Conservation (phyloP, 2,113 vertebrate species). For the Amblyornis subalaris region DNA sequence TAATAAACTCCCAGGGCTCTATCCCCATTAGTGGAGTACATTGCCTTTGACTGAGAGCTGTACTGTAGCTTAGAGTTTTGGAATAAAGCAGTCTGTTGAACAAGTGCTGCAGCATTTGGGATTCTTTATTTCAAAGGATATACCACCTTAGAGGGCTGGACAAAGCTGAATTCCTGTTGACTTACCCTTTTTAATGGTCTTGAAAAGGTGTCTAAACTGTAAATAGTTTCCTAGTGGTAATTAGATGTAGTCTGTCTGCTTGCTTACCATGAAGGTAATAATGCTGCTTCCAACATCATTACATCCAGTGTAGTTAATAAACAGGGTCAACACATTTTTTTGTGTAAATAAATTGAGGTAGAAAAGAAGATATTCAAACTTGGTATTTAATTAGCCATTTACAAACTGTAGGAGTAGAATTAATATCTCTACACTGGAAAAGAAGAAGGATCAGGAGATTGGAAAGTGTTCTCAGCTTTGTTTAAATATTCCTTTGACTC, state of each 20-base stretch:
- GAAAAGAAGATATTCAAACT: background rate
- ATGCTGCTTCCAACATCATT: background rate
- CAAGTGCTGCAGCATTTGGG: background rate
- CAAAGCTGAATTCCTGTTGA: background rate
- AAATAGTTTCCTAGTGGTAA: background rate
- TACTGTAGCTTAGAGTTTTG: background rate
- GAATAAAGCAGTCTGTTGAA: background rate
- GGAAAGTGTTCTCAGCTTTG: background rate
- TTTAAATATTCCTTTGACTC: background rate
- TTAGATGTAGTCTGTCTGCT: background rate
- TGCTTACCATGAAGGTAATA: background rate
- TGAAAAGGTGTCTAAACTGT: background rate
- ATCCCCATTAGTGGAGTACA: background rate
- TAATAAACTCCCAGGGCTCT: background rate
- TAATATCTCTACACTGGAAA: background rate
- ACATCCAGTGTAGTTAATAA: background rate
- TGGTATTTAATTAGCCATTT: background rate
- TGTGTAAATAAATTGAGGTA: background rate
- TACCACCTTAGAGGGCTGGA: background rate
- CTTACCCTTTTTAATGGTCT: background rate
- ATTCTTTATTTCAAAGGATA: background rate
- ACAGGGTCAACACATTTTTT: background rate
- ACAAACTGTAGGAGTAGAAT: background rate
- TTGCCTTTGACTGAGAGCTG: background rate
- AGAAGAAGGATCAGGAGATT: background rate